Percentiles rank a stretch among this genome's conserved stretches.
phyloP scores from a whole-genome alignment of 2,797 vertebrate genomes.

The Glyptemys insculpta region DNA sequence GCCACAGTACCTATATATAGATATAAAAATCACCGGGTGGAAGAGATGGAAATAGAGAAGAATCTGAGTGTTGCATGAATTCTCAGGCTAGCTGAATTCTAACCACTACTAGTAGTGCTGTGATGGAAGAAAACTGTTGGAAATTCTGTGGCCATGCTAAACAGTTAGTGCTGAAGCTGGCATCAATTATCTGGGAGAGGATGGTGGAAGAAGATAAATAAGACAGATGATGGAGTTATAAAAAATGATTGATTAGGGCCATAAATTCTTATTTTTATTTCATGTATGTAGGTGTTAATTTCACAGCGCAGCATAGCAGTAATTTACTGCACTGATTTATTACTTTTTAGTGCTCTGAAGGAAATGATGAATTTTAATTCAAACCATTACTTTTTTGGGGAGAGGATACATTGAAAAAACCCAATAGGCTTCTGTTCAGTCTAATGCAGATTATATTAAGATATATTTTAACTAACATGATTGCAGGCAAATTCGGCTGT shows the following conservation, averaged over 20 bases:
- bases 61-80: neutral
- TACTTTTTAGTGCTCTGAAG: conserved; percentile 60
- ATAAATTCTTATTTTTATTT: conserved; percentile 78
- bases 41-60: neutral
- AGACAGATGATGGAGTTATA: conserved; percentile 72
- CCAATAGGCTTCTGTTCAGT: neutral
- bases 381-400: conserved; percentile 31
- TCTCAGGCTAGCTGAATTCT: neutral
- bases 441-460: neutral
- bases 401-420: neutral
- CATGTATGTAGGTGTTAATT: conserved; percentile 77
- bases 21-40: rapidly evolving
- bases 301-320: conserved; percentile 45
- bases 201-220: conserved; percentile 65
- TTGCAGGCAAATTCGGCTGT: neutral
- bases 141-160: rapidly evolving
- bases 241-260: conserved; percentile 62
- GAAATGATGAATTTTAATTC: conserved; percentile 76
- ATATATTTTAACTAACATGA: neutral
- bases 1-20: neutral
- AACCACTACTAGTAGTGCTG: neutral
- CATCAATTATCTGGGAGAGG: conserved; percentile 26
- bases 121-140: neutral
- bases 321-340: conserved; percentile 76
- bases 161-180: rapidly evolving